Conservation (phyloP, 2,113 vertebrate species). For the Pterocles burchelli region DNA sequence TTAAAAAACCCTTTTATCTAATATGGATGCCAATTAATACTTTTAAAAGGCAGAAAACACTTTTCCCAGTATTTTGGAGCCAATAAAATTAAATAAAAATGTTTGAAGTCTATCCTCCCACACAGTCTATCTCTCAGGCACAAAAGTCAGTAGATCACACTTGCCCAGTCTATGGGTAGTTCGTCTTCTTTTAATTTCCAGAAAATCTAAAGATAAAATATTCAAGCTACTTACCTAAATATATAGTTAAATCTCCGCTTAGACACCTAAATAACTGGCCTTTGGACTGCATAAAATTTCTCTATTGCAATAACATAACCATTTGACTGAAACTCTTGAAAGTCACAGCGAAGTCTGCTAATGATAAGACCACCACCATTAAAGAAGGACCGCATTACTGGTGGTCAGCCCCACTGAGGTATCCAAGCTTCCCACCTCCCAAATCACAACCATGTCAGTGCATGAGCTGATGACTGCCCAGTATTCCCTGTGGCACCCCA, state of each 20-base stretch:
- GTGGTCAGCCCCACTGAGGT: background rate
- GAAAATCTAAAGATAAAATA: constrained; percentile 75
- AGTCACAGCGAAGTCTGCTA: background rate
- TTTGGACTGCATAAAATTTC: background rate
- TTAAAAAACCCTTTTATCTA: background rate
- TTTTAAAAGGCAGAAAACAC: background rate
- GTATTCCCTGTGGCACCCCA: background rate
- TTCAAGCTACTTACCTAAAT: background rate
- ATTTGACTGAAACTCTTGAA: background rate
- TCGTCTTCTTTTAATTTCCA: constrained; percentile 50
- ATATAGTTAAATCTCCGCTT: background rate
- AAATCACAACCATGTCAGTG: background rate
- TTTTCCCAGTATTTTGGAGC: background rate
- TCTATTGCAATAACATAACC: background rate
- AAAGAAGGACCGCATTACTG: background rate
- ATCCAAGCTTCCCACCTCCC: background rate
- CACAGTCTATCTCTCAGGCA: background rate
- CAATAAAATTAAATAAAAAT: background rate
- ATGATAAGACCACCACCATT: background rate
- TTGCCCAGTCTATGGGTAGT: background rate
- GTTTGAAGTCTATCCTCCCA: background rate
- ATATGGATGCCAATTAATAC: background rate
- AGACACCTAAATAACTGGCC: background rate
- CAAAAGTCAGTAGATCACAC: background rate
- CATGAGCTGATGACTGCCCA: background rate